Evolutionary conservation across 2,888 invertebrate genomes (phyloP), one percentile per base, ranked within the genome.

Genomic region (Heliconius erato): DNA sequence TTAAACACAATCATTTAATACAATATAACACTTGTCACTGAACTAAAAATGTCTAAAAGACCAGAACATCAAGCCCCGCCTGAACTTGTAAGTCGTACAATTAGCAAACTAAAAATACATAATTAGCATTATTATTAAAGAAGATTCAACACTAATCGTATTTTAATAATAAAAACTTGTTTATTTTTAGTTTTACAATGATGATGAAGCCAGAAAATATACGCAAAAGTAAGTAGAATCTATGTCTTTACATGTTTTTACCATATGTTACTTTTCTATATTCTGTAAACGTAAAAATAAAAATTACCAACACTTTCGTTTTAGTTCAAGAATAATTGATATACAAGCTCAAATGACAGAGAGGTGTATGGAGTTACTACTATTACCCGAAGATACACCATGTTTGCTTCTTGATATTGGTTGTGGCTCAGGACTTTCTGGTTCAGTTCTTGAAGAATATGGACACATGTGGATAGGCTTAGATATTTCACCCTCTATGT

Each of bases 401-500:
- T 98, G 97, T 88, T 96, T 98, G 54, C 95, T 99, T 79, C 93
- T 99, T 79, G 99, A 99, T 91, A 97, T 99, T 88, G 99, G 99
- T 11, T 99, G 99, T 94, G 99, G 99, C 9, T 99, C 99, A 1
- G 99, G 99, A 0, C 95, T 99, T 59, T 99, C 99, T 88, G 99
- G 99, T 0, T 97, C 98, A 90, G 98, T 98, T 23, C 93, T 99
- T 0, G 99, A 99, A 90, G 99, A 99, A 84, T 96, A 97, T 87
- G 99, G 98, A 0, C 99, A 99, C 91, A 93, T 97, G 88, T 99
- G 99, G 99, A 96, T 99, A 85, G 99, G 99, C 74, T 94, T 99
- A 89, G 99, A 99, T 92, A 99, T 99, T 90, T 98, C 99, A 49
- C 94, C 97, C 83, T 97, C 98, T 59, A 99, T 99, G 99, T 96